Evolutionary conservation across 2,888 invertebrate species (phyloP).

Genomic region (Heliconius hortense): DNA sequence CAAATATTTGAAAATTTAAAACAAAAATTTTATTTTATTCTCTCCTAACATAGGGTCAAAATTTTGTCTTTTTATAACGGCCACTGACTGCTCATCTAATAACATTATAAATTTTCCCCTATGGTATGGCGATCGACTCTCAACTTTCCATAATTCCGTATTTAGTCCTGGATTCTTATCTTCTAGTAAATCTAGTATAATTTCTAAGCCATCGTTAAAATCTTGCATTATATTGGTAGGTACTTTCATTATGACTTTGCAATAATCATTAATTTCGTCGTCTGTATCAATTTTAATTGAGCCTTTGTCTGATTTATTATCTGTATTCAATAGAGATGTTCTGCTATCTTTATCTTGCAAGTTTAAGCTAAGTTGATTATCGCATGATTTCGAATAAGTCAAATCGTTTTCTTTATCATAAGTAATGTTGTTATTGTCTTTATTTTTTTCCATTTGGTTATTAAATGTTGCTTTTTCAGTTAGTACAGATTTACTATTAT

Average conservation of each 20-base stretch:
- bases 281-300: slow-evolving; percentile 30
- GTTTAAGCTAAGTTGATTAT: slow-evolving; percentile 28
- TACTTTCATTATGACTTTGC: slow-evolving; percentile 61
- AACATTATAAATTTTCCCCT: slow-evolving; percentile 61
- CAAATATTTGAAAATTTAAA: slow-evolving; percentile 46
- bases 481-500: slow-evolving; percentile 23
- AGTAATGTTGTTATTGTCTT: slow-evolving; percentile 13
- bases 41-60: slow-evolving; percentile 65
- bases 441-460: slow-evolving; percentile 4
- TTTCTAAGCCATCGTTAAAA: slow-evolving; percentile 63
- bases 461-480: not conserved
- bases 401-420: slow-evolving; percentile 28
- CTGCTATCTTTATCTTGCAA: slow-evolving; percentile 32
- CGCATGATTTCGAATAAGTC: slow-evolving; percentile 19
- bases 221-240: slow-evolving; percentile 63
- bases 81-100: slow-evolving; percentile 63
- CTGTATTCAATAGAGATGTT: slow-evolving; percentile 32
- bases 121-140: slow-evolving; percentile 53
- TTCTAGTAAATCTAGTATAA: slow-evolving; percentile 68
- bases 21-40: slow-evolving; percentile 62
- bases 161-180: slow-evolving; percentile 71
- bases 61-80: slow-evolving; percentile 56
- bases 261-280: slow-evolving; percentile 44
- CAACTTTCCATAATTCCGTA: slow-evolving; percentile 66
- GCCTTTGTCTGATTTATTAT: slow-evolving; percentile 46